Conservation (phyloP, 2,888 invertebrate genomes). For the Theodoxus fluviatilis region DNA sequence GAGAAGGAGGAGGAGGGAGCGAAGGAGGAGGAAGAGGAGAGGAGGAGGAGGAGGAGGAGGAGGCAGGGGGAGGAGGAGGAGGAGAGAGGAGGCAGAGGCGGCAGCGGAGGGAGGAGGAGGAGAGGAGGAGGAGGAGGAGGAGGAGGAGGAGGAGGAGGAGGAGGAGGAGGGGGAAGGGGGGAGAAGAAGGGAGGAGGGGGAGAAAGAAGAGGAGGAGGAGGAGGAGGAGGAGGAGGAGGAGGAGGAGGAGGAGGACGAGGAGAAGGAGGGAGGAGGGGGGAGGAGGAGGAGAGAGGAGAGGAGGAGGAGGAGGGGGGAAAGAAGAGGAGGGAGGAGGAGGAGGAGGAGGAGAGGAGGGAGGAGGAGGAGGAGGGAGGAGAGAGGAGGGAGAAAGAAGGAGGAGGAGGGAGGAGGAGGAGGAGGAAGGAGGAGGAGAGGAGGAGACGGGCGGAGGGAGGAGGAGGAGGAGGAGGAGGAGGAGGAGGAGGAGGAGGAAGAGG, state of each 20-base stretch:
- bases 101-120: not conserved
- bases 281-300: no score
- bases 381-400: slow-evolving; percentile 4
- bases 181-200: not conserved
- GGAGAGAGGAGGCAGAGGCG: slow-evolving; percentile 9
- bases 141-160: not conserved
- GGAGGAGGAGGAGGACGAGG: no score
- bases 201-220: no score
- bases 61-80: not conserved
- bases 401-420: not conserved
- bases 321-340: not conserved
- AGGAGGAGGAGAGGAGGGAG: not conserved
- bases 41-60: not conserved
- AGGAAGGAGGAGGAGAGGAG: slow-evolving; percentile 5
- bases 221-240: no score
- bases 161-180: slow-evolving; percentile 1
- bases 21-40: not conserved
- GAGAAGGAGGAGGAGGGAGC: not conserved
- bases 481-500: not conserved
- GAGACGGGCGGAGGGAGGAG: slow-evolving; percentile 12
- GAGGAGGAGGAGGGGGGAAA: no score
- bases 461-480: slow-evolving; percentile 3
- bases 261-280: no score
- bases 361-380: not conserved
- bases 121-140: not conserved